These are phyloP conservation scores for Neosilurus mollespiculum DNA, from an alignment of 2,797 vertebrate species.

Conservation along the genomic window DNA sequence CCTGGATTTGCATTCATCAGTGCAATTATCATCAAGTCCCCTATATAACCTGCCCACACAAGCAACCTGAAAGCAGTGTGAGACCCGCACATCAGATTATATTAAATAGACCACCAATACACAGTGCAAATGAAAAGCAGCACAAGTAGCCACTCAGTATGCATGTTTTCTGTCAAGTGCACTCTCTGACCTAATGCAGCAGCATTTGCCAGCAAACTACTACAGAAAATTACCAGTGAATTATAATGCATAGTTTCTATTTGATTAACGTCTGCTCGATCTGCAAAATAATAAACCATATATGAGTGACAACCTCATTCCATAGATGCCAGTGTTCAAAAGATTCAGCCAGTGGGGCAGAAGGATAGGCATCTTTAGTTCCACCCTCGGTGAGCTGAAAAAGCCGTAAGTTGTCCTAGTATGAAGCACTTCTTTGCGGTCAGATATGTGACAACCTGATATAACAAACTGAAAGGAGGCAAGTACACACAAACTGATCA, in stretches of 20 bases:
- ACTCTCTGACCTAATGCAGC: constrained; percentile 80
- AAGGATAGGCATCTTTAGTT: constrained; percentile 71
- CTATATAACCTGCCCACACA: constrained; percentile 77
- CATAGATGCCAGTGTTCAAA: constrained; percentile 68
- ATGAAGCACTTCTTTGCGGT: constrained; percentile 77
- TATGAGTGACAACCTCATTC: constrained; percentile 63
- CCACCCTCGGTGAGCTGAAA: constrained; percentile 59
- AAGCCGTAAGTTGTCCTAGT: constrained; percentile 62
- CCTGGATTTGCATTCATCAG: constrained; percentile 74
- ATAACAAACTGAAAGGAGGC: constrained; percentile 75
- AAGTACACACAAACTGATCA: constrained; percentile 76
- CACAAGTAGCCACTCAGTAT: constrained; percentile 83
- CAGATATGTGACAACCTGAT: constrained; percentile 60
- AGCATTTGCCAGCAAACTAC: constrained; percentile 70
- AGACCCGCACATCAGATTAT: constrained; percentile 81
- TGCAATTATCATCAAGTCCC: constrained; percentile 80
- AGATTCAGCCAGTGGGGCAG: constrained; percentile 73
- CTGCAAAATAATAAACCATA: constrained; percentile 50
- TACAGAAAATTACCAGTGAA: constrained; percentile 79
- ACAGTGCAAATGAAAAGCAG: constrained; percentile 83
- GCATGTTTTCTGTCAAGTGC: constrained; percentile 86
- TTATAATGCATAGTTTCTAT: constrained; percentile 72
- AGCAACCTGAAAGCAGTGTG: constrained; percentile 72
- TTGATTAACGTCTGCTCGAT: constrained; percentile 59
- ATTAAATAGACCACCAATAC: constrained; percentile 82